phyloP scores from a whole-genome alignment of 2,113 vertebrate genomes.

The Propithecus coquereli region DNA sequence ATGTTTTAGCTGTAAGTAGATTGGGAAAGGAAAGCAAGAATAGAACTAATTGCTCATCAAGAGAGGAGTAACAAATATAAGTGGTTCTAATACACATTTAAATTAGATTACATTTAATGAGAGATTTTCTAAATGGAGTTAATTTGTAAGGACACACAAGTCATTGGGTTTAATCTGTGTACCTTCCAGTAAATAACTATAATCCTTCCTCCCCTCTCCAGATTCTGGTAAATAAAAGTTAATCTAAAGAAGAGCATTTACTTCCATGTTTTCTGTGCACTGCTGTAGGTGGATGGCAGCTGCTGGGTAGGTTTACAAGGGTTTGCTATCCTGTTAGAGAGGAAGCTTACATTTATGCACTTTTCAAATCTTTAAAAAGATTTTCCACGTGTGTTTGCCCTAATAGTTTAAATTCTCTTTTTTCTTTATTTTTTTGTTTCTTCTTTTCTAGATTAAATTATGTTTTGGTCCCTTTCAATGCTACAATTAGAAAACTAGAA shows the following conservation, averaged over 20 bases:
- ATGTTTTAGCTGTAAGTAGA: slow-evolving; percentile 24
- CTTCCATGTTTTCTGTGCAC: neutral
- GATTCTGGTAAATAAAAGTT: slow-evolving; percentile 58
- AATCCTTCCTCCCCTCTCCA: neutral
- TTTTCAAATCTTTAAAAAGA: neutral
- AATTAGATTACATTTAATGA: slow-evolving; percentile 71
- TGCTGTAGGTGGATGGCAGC: neutral
- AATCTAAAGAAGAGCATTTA: neutral
- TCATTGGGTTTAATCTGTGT: slow-evolving; percentile 64
- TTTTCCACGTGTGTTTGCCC: neutral
- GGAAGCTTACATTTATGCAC: neutral
- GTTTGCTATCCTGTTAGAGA: too few species aligned
- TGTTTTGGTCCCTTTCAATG: neutral
- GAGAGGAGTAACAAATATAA: slow-evolving; percentile 58
- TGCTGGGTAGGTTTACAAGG: neutral
- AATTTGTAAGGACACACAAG: slow-evolving; percentile 70
- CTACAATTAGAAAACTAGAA: slow-evolving; percentile 11
- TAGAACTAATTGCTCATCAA: slow-evolving; percentile 63
- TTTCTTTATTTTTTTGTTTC: neutral
- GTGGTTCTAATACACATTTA: slow-evolving; percentile 52
- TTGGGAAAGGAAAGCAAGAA: slow-evolving; percentile 33
- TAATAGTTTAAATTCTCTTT: neutral
- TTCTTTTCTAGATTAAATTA: neutral
- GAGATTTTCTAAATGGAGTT: slow-evolving; percentile 67
- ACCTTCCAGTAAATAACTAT: slow-evolving; percentile 58